Conservation (phyloP, 2,113 vertebrate genomes). For the Chauna torquata region DNA sequence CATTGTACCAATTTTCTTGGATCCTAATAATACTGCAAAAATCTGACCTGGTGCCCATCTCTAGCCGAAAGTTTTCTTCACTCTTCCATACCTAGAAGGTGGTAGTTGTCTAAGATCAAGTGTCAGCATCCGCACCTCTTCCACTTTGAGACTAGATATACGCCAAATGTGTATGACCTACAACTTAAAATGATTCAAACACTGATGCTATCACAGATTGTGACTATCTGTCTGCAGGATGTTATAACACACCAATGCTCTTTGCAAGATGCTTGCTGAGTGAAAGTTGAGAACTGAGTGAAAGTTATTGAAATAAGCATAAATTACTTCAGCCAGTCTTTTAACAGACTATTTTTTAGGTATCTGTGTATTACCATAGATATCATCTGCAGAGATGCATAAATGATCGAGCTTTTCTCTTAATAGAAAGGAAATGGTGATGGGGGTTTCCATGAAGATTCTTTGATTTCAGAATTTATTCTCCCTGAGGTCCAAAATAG, state of each 20-base stretch:
- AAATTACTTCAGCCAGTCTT: not conserved
- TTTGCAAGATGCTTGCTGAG: not conserved
- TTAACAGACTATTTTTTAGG: not conserved
- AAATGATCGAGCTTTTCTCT: slow-evolving; percentile 21
- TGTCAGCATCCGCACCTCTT: not conserved
- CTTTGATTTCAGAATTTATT: slow-evolving; percentile 70
- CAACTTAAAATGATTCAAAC: not conserved
- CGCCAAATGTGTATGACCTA: not conserved
- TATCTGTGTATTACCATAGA: not conserved
- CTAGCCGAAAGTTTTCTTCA: not conserved
- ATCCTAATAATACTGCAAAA: not conserved
- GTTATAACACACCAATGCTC: not conserved
- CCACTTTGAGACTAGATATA: not conserved
- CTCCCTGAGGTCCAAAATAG: slow-evolving; percentile 66
- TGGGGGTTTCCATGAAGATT: slow-evolving; percentile 59
- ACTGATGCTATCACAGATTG: not conserved
- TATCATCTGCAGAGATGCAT: slow-evolving; percentile 43
- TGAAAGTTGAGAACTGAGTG: not conserved
- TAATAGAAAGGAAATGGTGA: slow-evolving; percentile 62
- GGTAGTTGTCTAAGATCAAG: not conserved
- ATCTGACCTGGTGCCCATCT: not conserved
- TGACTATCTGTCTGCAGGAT: not conserved
- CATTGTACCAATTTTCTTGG: not conserved
- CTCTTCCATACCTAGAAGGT: not conserved
- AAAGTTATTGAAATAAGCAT: not conserved